Base-by-base conservation (phyloP, 1,140 invertebrate species). In the Acromyrmex heyeri region DNA sequence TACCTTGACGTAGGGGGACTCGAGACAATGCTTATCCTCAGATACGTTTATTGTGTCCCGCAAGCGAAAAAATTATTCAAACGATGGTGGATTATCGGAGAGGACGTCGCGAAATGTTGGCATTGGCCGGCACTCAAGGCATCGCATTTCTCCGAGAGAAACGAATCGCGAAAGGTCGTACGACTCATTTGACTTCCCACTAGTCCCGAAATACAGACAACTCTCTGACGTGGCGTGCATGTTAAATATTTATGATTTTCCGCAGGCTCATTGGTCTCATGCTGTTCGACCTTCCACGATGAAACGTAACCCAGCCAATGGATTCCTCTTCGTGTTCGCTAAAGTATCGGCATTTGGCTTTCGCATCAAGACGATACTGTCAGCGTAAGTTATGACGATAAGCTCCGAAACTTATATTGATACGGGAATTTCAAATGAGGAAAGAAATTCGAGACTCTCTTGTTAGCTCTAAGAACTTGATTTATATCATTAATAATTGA, bases 171-270 rank as follows among this genome's bases (percentile, higher is more conserved):
- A 77, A 55, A 78, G 61, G 30, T 62, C 44, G 38, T 10, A 38
- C n/a, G 48, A 77, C 72, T 59, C 67, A 55, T 73, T 73, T 59
- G 79, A 48, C 38, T n/a, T 48, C 34, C 53, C 67, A 72, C 79
- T 73, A 72, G 53, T 48, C 50, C 69, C 50, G 24, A 61, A 73
- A 75, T 61, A 75, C 69, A 61, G 53, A 48, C 30, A 82, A 14
- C 12, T 14, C 18, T 38, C 53, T 50, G 77, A 69, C 27, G n/a
- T 30, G 3, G 18, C 38, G 6, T 62, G 38, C 38, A 50, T 34
- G 79, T 34, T 73, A 83, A 75, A 83, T 83, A 83, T 83, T 83
- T 75, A 83, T n/a, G 38, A 61, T 61, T 59, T 61, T 73, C 44
- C 69, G 18, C 64, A 30, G 24, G 18, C 57, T 61, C 55, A n/a